Base-by-base conservation (phyloP, 2,888 invertebrate genomes). In the Plagodis dolabraria region DNA sequence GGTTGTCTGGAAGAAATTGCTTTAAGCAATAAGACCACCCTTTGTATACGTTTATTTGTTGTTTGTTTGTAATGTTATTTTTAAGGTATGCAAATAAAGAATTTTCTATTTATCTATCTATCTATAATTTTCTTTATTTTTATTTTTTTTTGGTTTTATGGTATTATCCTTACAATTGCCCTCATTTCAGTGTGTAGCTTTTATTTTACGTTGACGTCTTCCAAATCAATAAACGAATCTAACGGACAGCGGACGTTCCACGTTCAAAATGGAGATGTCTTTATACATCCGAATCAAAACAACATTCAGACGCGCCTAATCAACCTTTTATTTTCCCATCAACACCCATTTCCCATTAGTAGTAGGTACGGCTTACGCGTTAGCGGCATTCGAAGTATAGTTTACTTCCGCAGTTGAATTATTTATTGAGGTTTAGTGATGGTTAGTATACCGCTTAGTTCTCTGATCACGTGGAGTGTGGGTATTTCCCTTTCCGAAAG, bases 401-500 rank as follows among this genome's bases (percentile, higher is more conserved):
- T 65, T 66, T 50, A 67, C 76, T 76, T 77, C 76, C 76, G 68
- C 53, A 49, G 45, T 54, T 45, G 54, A 54, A 60, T 40, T 43
- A 56, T 57, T 58, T 56, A 56, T 47, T 55, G 49, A 22, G 46
- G 40, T 36, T 54, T 56, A 48, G 35, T 46, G 51, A 48, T 48
- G 55, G 65, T 63, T 10, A 8, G 40, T 67, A 67, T 66, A 51
- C 53, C 66, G 68, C 57, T 69, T 80, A 75, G 69, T 71, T 70
- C 53, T 60, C 77, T 47, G 63, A 69, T 77, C 82, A 82, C 82
- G 80, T 66, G 48, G 68, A 68, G 58, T 74, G 73, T 68, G 71
- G 71, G 68, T 72, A 77, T 79, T 80, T 80, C 78, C 79, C 72
- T 71, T 77, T 75, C 76, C 77, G 69, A 78, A 75, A 70, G 64